Base-by-base conservation (phyloP, 2,888 invertebrate genomes). In the Megaustenia siamemsis region DNA sequence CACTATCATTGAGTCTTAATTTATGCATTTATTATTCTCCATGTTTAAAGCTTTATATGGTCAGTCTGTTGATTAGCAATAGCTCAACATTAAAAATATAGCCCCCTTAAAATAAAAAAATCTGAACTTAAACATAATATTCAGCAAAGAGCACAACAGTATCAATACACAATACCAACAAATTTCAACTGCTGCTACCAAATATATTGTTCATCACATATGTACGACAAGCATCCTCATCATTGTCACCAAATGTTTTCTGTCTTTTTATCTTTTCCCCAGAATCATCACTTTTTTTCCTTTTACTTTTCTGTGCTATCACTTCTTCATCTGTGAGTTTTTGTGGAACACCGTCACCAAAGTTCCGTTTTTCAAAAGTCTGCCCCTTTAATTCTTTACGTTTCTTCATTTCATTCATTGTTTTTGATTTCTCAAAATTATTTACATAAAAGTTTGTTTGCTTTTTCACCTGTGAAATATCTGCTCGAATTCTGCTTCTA, bases 401-500 rank as follows among this genome's bases (percentile, higher is more conserved):
- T 66, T 88, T 87, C 40, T 88, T 82, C 75, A 86, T 88, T 84
- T 87, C 85, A 49, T 77, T 90, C 28, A 96, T 92, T 92, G 95
- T 96, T 96, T 90, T 97, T 97, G 53, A 97, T 95, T 96, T 96
- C 89, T 97, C 97, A 35, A 98, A 95, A 88, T 91, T 93, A 83
- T 96, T 95, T 86, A 97, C 96, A 94, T 98, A 97, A 95, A 97
- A 97, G 87, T 96, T 96, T 32, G 83, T 66, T 18, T 86, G 78
- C 40, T 86, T 83, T 94, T 98, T 98, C 0, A 97, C 98, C 92
- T 98, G 97, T 24, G 97, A 96, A 83, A 98, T 97, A 95, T 98
- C 98, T 0, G 97, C 96, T 88, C 96, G 95, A 87, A 98, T 94
- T 92, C 97, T 96, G 93, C 98, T 98, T 92, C 97, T 96, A 90